These are phyloP conservation scores for Trochalopteron elliotii DNA, from an alignment of 2,113 vertebrate species.

Conservation along the genomic window DNA sequence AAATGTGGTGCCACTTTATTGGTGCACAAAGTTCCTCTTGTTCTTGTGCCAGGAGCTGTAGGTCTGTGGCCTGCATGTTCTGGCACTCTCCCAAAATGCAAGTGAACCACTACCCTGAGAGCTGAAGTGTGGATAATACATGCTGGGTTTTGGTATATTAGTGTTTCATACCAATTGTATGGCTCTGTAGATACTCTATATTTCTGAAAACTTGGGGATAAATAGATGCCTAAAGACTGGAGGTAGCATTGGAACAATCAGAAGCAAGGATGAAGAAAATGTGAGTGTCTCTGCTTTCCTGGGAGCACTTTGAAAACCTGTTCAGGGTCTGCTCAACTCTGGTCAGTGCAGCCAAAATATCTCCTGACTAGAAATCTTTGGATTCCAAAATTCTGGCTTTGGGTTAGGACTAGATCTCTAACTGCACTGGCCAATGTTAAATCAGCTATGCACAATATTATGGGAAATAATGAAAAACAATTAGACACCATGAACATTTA, in stretches of 20 bases:
- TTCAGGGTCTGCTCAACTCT: fast-evolving
- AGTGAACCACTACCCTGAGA: neutral
- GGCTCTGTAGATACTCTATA: neutral
- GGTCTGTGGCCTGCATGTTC: neutral
- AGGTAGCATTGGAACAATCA: neutral
- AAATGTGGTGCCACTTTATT: neutral
- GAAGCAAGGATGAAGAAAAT: neutral
- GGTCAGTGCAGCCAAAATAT: neutral
- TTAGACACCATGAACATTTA: neutral
- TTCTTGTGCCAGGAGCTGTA: neutral
- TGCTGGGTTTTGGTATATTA: neutral
- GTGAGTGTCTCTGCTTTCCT: neutral
- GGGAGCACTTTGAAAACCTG: neutral
- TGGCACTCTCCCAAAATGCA: neutral
- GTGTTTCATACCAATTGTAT: neutral
- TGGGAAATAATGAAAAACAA: neutral
- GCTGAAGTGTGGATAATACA: neutral
- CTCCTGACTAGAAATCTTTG: neutral
- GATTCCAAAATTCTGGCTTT: neutral
- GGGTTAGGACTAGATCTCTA: neutral
- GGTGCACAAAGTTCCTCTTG: neutral
- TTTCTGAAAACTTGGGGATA: neutral
- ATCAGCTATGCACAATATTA: neutral
- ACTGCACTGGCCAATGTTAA: fast-evolving
- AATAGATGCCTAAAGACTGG: neutral